Evolutionary conservation across 1,140 invertebrate species (phyloP), one percentile per base, ranked within the genome.

Genomic region (Drosophila littoralis): DNA sequence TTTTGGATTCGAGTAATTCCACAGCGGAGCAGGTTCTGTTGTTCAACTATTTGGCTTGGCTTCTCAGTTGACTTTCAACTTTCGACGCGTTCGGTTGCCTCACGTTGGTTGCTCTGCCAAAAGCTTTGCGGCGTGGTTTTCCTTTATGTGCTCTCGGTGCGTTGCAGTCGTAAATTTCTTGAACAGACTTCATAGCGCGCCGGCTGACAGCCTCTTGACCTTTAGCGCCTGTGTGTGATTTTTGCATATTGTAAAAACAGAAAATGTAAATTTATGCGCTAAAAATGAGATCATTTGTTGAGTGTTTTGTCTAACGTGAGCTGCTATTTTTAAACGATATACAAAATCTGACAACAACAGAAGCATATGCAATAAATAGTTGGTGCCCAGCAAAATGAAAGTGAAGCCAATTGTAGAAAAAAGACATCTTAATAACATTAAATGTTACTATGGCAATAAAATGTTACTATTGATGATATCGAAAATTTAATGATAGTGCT

Each of bases 201-300:
- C 64, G 46, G 57, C 51, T 33, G 38, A 51, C 73, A 71, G 75
- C 71, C 58, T 68, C 68, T 71, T 86, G 83, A 86, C 83, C 83
- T 86, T 86, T 76, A 59, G 7, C 72, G 33, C 6, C 35, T 64
- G 32, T 79, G 36, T 79, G 77, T 75, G 63, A 70, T 74, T 73
- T 85, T 83, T 88, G 83, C 83, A 86, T 82, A 86, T 74, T 77
- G 40, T 67, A 59, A 73, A 58, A 17, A 28, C n/a, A 40, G 35
- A 50, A 45, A 22, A 45, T 81, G 58, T 63, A 65, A 79, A 73
- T 66, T 79, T 52, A 79, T 67, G 38, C 61, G 51, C 57, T 35
- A 36, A 51, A 79, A 79, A 86, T 88, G 83, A 88, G 82, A 86
- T 88, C 83, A 86, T 83, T 60, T 74, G 8, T 42, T 22, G 15